Conservation (phyloP, 1,140 invertebrate genomes). For the Cydia pomonella region DNA sequence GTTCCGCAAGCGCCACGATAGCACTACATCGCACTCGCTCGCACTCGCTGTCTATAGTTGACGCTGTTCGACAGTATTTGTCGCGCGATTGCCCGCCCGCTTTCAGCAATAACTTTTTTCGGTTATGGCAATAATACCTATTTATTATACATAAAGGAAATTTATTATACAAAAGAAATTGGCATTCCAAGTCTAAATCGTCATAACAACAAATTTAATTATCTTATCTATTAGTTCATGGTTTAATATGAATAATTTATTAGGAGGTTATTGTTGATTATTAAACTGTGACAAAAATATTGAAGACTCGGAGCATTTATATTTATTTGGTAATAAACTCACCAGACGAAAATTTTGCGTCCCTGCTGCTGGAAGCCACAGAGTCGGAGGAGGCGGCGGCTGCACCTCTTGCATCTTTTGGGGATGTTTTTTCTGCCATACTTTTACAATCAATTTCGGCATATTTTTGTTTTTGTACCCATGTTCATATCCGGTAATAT, state of each 20-base stretch:
- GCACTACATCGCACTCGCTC: constrained; percentile 9
- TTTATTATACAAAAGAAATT: background rate
- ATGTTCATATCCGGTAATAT: background rate
- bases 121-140: background rate
- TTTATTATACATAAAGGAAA: no score
- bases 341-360: constrained; percentile 1
- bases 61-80: background rate
- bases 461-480: background rate
- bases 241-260: background rate
- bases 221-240: background rate
- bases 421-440: background rate
- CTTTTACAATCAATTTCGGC: background rate
- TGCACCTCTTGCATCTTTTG: constrained; percentile 7
- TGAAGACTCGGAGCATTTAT: no score
- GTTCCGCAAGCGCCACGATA: background rate
- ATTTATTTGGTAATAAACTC: background rate
- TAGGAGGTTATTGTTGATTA: background rate
- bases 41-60: background rate
- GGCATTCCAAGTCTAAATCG: background rate
- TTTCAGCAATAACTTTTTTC: background rate
- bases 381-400: background rate
- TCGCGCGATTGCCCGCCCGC: background rate
- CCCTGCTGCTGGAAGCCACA: background rate
- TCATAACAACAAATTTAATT: background rate
- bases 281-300: no score